Percentiles rank a stretch among this genome's conserved stretches.
Evolutionary conservation across 2,888 invertebrate genomes (phyloP).

Genomic region (Meta bourneti): DNA sequence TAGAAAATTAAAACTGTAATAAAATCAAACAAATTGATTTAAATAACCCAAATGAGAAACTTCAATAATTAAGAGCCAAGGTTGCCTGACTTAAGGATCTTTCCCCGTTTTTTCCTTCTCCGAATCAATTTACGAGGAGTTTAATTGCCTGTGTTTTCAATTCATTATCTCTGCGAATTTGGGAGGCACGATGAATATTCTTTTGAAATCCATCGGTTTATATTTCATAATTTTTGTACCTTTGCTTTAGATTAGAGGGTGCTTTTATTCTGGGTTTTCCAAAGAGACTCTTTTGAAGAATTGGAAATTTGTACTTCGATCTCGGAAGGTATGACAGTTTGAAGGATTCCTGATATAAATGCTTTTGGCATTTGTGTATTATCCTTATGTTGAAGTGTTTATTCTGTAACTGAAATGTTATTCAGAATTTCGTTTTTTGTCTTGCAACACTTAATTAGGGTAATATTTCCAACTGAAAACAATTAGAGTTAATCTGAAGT

Average conservation of each 20-base stretch:
- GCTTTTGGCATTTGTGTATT: too few relatives aligned
- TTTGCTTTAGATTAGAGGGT: not conserved
- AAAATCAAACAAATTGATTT: conserved; percentile 62
- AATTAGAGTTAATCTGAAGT: too few relatives aligned
- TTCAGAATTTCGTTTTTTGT: too few relatives aligned
- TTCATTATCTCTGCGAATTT: conserved; percentile 47
- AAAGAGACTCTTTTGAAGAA: not conserved
- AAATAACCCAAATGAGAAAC: conserved; percentile 58
- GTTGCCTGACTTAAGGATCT: conserved; percentile 21
- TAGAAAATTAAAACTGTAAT: conserved; percentile 49
- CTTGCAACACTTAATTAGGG: too few relatives aligned
- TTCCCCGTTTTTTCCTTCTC: conserved; percentile 4
- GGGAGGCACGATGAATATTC: not conserved
- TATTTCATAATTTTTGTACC: not conserved
- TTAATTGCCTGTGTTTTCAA: conserved; percentile 51
- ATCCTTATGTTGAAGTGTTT: too few relatives aligned
- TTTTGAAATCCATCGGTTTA: not conserved
- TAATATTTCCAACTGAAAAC: too few relatives aligned
- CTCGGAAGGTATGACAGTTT: not conserved
- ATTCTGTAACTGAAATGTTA: too few relatives aligned
- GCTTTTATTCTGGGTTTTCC: not conserved
- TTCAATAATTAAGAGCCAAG: conserved; percentile 49
- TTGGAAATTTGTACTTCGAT: not conserved
- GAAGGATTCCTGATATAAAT: too few relatives aligned
- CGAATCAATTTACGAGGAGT: conserved; percentile 37